Conservation (phyloP, 2,888 invertebrate genomes). For the Thecocarcelia acutangulata region DNA sequence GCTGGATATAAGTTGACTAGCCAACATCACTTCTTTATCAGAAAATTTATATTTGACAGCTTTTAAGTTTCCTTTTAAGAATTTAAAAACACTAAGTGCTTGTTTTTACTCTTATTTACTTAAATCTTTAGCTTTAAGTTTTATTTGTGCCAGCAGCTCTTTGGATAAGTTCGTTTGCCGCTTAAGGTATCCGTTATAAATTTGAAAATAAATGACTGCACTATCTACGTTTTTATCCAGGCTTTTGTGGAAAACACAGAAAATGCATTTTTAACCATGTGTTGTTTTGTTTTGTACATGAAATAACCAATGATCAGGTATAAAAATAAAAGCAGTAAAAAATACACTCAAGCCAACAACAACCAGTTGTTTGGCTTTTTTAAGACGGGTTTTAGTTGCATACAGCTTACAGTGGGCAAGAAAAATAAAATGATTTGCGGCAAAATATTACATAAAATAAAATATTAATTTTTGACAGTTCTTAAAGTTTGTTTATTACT, state of each 20-base stretch:
- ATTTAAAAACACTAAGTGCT: too few species aligned
- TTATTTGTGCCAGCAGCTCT: too few species aligned
- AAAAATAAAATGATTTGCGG: background rate
- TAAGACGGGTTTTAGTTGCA: background rate
- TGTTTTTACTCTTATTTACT: background rate
- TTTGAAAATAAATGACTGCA: constrained; percentile 55
- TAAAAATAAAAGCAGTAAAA: constrained; percentile 2
- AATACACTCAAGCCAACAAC: constrained; percentile 11
- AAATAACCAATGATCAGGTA: constrained; percentile 55
- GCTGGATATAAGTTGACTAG: too few species aligned
- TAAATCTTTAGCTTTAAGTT: too few species aligned
- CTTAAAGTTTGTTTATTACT: too few species aligned
- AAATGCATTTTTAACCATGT: constrained; percentile 66
- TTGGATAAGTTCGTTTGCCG: background rate
- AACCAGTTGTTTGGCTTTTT: constrained; percentile 32
- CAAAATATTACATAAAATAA: too few species aligned
- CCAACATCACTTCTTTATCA: too few species aligned
- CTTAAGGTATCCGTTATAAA: constrained; percentile 49
- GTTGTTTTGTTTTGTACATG: constrained; percentile 57
- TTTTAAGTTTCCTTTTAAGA: too few species aligned
- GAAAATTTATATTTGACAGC: too few species aligned
- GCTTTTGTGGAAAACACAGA: constrained; percentile 55
- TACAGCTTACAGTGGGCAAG: constrained; percentile 12
- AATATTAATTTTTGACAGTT: too few species aligned
- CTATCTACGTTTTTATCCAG: constrained; percentile 36